These are phyloP conservation scores for Scopus umbretta DNA, from an alignment of 2,113 vertebrate genomes.

Conservation along the genomic window DNA sequence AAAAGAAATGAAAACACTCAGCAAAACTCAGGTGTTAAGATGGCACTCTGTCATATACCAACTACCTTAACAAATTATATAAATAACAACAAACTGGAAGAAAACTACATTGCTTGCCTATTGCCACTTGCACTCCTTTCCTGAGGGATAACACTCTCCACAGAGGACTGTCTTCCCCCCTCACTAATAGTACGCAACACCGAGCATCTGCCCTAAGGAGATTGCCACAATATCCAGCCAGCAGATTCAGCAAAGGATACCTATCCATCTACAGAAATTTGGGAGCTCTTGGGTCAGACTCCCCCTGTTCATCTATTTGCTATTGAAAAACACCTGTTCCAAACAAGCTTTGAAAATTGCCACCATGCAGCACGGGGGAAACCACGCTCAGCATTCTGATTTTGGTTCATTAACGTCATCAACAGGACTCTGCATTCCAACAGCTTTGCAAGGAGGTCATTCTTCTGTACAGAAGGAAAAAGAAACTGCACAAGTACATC, in stretches of 20 bases:
- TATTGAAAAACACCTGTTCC: background rate
- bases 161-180: background rate
- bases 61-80: background rate
- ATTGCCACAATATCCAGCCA: background rate
- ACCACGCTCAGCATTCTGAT: background rate
- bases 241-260: background rate
- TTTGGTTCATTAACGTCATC: background rate
- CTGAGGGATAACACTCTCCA: background rate
- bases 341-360: background rate
- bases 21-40: background rate
- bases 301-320: background rate
- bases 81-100: background rate
- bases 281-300: background rate
- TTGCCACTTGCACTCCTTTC: background rate
- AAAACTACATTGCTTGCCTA: background rate
- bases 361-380: background rate
- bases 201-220: background rate
- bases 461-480: background rate
- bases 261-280: background rate
- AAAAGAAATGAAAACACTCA: background rate
- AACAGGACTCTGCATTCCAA: background rate
- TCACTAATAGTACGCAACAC: background rate
- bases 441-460: background rate
- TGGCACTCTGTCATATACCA: background rate
- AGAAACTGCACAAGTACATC: background rate